These are phyloP conservation scores for Drosophila testacea DNA, from an alignment of 2,888 invertebrate species.

Conservation along the genomic window DNA sequence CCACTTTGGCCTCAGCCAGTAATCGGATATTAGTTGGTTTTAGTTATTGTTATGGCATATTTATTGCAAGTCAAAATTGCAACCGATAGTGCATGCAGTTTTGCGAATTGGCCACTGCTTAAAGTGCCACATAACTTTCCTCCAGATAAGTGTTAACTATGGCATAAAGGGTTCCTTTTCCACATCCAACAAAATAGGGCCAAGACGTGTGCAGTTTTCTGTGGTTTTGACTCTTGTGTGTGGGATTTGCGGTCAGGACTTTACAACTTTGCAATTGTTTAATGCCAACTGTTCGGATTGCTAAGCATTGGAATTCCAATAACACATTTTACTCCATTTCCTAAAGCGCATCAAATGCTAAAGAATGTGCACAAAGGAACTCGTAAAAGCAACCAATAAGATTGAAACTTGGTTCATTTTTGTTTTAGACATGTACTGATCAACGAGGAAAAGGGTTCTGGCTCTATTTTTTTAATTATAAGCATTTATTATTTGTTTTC, in stretches of 20 bases:
- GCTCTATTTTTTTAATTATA: not conserved
- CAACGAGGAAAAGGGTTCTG: not conserved
- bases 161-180: constrained; percentile 7
- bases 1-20: constrained; percentile 48
- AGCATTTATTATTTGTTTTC: not conserved
- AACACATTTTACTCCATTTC: constrained; percentile 57
- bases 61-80: constrained; percentile 71
- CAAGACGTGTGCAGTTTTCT: constrained; percentile 22
- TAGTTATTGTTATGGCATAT: constrained; percentile 78
- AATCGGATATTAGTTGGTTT: constrained; percentile 76
- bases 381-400: constrained; percentile 36
- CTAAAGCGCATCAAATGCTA: constrained; percentile 32
- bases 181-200: too few relatives aligned
- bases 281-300: constrained; percentile 55
- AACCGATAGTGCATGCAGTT: constrained; percentile 44
- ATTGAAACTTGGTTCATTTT: constrained; percentile 7
- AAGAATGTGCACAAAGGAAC: constrained; percentile 51
- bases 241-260: constrained; percentile 61
- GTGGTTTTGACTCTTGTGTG: constrained; percentile 31
- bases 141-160: constrained; percentile 57
- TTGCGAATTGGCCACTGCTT: constrained; percentile 49
- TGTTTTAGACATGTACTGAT: constrained; percentile 1
- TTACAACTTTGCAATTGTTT: constrained; percentile 63
- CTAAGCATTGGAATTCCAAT: constrained; percentile 60
- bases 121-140: constrained; percentile 54